These are phyloP conservation scores for Onchidella celtica DNA, from an alignment of 2,888 invertebrate genomes.

Conservation along the genomic window DNA sequence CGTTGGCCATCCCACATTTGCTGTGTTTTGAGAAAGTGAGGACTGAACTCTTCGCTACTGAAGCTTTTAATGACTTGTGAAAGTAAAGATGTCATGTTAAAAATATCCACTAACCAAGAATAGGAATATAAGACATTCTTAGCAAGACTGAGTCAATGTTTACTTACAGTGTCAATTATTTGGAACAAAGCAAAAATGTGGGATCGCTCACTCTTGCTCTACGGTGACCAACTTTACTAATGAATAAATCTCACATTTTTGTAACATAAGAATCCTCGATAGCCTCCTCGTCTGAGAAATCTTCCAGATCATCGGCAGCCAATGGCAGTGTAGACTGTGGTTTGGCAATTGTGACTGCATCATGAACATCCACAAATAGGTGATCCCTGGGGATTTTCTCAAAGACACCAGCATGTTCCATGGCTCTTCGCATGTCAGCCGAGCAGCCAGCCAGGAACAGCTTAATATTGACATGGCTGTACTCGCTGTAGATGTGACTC, in stretches of 20 bases:
- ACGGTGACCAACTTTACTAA: too few relatives aligned
- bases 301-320: slow-evolving; percentile 59
- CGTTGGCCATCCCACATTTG: too few relatives aligned
- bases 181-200: too few relatives aligned
- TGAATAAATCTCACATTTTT: slow-evolving; percentile 44
- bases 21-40: too few relatives aligned
- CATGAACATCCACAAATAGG: slow-evolving; percentile 66
- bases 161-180: too few relatives aligned
- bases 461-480: slow-evolving; percentile 71
- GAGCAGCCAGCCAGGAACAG: slow-evolving; percentile 68
- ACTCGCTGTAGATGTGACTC: slow-evolving; percentile 70
- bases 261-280: slow-evolving; percentile 71
- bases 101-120: too few relatives aligned
- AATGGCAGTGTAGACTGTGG: slow-evolving; percentile 61
- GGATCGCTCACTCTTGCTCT: too few relatives aligned
- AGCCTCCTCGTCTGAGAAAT: slow-evolving; percentile 72
- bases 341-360: slow-evolving; percentile 69
- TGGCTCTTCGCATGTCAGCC: slow-evolving; percentile 63
- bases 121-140: too few relatives aligned
- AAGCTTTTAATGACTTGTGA: too few relatives aligned
- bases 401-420: slow-evolving; percentile 68
- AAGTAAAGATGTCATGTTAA: too few relatives aligned
- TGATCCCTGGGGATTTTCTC: slow-evolving; percentile 67
- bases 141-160: too few relatives aligned
- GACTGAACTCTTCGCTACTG: too few relatives aligned